A percentile compares a stretch with the other conserved stretches of the same genome.
These are phyloP conservation scores for Colostygia pectinataria DNA, from an alignment of 2,888 invertebrate species.

Conservation along the genomic window DNA sequence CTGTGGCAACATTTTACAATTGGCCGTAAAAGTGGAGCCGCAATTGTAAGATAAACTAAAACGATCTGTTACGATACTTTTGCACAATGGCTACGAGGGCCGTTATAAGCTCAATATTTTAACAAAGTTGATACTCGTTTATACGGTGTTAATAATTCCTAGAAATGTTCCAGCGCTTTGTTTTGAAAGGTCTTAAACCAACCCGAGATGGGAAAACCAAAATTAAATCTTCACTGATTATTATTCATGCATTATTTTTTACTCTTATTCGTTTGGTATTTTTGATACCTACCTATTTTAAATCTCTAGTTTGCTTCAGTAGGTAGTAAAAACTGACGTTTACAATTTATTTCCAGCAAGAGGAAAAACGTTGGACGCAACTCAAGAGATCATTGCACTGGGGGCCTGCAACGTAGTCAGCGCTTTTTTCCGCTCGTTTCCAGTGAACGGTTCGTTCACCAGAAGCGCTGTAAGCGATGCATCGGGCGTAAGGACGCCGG, in stretches of 20 bases:
- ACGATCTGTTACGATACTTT: conserved; percentile 40
- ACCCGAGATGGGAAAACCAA: background rate
- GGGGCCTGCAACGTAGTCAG: conserved; percentile 89
- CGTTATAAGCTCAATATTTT: conserved; percentile 44
- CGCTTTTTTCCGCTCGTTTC: conserved; percentile 90
- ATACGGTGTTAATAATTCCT: conserved; percentile 25
- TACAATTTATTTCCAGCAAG: conserved; percentile 74
- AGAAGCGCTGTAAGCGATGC: conserved; percentile 91
- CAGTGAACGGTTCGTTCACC: conserved; percentile 89
- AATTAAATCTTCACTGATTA: too few relatives aligned
- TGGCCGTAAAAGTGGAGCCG: conserved; percentile 36
- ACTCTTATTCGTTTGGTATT: too few relatives aligned
- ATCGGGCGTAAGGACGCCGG: conserved; percentile 89
- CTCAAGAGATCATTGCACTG: conserved; percentile 91
- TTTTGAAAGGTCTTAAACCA: too few relatives aligned
- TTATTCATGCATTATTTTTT: too few relatives aligned
- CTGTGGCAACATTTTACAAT: conserved; percentile 35
- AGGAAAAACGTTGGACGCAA: conserved; percentile 88
- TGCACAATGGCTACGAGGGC: conserved; percentile 34
- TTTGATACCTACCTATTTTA: background rate
- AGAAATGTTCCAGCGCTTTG: background rate
- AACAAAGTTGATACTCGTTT: conserved; percentile 45
- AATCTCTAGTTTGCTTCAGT: background rate
- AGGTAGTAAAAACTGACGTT: conserved; percentile 10
- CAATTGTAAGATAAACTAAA: conserved; percentile 38